Conservation (phyloP, 2,797 vertebrate species). For the Sebastes ruberrimus region DNA sequence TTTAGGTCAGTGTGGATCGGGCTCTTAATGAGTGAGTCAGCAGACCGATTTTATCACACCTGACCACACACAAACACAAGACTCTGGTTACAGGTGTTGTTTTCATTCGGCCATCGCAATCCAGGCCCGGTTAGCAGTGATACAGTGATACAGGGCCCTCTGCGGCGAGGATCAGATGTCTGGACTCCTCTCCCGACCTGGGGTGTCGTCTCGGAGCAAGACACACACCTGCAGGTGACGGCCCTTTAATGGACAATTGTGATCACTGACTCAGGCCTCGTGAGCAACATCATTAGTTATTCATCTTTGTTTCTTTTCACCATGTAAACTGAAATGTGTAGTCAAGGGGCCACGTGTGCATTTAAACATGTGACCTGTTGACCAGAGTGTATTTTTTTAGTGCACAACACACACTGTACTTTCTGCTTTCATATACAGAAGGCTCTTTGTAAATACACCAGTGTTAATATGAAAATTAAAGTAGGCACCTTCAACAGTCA, state of each 20-base stretch:
- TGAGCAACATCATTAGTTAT: conserved; percentile 63
- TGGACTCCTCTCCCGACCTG: conserved; percentile 37
- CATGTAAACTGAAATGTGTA: conserved; percentile 20
- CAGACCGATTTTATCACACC: conserved; percentile 74
- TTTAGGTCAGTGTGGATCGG: conserved; percentile 52
- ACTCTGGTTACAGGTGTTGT: conserved; percentile 82
- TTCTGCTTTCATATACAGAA: conserved; percentile 10
- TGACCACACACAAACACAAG: conserved; percentile 66
- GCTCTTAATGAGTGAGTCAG: conserved; percentile 40
- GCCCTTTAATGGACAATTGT: conserved; percentile 46
- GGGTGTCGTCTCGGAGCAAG: conserved; percentile 51
- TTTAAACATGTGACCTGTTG: conserved; percentile 9
- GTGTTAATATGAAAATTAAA: neutral
- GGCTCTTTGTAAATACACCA: conserved; percentile 7
- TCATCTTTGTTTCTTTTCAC: conserved; percentile 50
- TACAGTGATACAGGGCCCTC: conserved; percentile 38
- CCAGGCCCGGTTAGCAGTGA: conserved; percentile 51
- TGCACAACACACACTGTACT: neutral
- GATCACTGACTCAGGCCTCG: conserved; percentile 50
- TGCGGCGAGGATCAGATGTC: conserved; percentile 73
- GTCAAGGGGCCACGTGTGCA: neutral
- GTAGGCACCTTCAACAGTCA: neutral
- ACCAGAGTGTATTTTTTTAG: conserved; percentile 10
- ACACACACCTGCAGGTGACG: conserved; percentile 55
- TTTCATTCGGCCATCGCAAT: conserved; percentile 72